Evolutionary conservation across 37 sponge, comb jelly and placozoan species (phyloP).

Genomic region (Agelas oroides): DNA sequence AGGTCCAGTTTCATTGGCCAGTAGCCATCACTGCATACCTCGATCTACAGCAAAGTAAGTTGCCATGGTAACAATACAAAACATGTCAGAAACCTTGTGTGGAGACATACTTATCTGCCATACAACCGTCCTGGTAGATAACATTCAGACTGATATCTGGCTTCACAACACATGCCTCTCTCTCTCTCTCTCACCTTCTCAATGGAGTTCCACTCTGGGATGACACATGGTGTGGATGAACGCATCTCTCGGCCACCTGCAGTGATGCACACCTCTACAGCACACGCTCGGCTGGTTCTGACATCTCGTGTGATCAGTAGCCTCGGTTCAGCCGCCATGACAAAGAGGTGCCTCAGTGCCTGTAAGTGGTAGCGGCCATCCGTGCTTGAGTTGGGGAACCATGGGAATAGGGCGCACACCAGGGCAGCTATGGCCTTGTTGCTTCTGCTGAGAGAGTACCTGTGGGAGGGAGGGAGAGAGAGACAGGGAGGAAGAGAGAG

Average conservation of each 20-base stretch:
- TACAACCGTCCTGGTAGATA: no score
- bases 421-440: conserved; percentile 83
- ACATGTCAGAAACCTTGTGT: no score
- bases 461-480: conserved; percentile 1
- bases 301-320: conserved; percentile 74
- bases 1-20: conserved; percentile 66
- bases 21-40: conserved; percentile 56
- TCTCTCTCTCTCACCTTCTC: conserved; percentile 24
- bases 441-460: conserved; percentile 71
- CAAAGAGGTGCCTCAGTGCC: conserved; percentile 91
- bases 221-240: conserved; percentile 49
- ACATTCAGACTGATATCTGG: no score
- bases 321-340: conserved; percentile 80
- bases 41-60: conserved; percentile 51
- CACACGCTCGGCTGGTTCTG: conserved; percentile 50
- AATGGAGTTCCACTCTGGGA: conserved; percentile 65
- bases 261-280: conserved; percentile 63
- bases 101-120: no score
- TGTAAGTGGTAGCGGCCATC: conserved; percentile 93
- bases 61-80: no score
- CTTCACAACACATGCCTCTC: no score
- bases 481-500: no score
- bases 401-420: conserved; percentile 74
- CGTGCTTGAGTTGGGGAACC: conserved; percentile 65
- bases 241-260: not conserved